Conservation (phyloP, 2,797 vertebrate species). For the Rhynchonycteris naso region DNA sequence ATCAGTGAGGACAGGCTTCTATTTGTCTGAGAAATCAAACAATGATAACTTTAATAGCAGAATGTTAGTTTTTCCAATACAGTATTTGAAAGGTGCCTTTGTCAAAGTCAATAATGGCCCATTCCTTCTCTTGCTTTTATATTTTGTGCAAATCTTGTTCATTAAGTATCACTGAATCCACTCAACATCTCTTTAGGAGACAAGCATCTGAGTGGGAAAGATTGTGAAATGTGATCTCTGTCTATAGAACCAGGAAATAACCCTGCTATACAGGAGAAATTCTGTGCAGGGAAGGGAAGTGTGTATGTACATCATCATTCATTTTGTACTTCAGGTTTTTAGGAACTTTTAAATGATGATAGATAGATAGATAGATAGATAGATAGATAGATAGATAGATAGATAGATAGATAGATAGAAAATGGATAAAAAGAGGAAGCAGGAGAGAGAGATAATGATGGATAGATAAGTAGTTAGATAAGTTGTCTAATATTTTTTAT, state of each 20-base stretch:
- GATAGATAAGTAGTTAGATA: no score
- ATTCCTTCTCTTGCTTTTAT: background rate
- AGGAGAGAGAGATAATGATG: background rate
- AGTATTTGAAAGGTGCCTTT: slow-evolving; percentile 47
- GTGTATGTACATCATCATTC: background rate
- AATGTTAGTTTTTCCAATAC: slow-evolving; percentile 56
- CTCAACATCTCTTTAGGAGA: slow-evolving; percentile 38
- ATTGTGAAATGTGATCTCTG: slow-evolving; percentile 54
- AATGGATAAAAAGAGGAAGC: no score
- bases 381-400: background rate
- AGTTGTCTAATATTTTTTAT: background rate
- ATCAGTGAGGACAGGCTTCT: background rate
- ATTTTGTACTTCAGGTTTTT: background rate
- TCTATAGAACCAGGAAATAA: slow-evolving; percentile 40
- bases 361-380: no score
- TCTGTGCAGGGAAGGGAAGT: background rate
- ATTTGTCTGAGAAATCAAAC: slow-evolving; percentile 48
- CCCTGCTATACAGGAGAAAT: background rate
- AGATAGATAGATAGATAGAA: background rate
- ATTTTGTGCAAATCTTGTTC: background rate
- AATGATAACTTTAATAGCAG: slow-evolving; percentile 57
- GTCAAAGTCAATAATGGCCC: slow-evolving; percentile 26
- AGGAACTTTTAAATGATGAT: background rate
- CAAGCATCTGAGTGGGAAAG: slow-evolving; percentile 43
- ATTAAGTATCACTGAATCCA: slow-evolving; percentile 46